Percentiles rank a stretch among this genome's conserved stretches.
These are phyloP conservation scores for Dicrurus megarhynchus DNA, from an alignment of 2,113 vertebrate genomes.

Conservation along the genomic window DNA sequence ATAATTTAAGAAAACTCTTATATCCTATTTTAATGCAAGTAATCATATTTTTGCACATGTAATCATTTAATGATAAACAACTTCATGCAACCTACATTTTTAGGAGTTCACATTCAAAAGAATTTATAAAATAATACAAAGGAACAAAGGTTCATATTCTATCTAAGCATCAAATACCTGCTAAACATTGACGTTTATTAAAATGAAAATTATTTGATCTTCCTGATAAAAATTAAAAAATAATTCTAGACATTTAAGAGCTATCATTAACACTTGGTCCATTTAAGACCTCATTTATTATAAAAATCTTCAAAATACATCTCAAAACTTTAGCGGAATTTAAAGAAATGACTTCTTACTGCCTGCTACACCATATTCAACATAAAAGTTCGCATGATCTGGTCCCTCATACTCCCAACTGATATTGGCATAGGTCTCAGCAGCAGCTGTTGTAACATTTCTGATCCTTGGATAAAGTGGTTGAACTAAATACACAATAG, in stretches of 20 bases:
- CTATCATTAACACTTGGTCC: constrained; percentile 15
- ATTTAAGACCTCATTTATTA: neutral
- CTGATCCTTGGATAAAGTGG: constrained; percentile 81
- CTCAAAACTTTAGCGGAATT: constrained; percentile 50
- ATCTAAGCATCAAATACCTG: neutral
- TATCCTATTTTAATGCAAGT: neutral
- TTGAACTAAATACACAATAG: constrained; percentile 80
- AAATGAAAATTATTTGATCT: neutral
- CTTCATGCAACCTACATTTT: neutral
- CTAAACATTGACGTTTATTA: neutral
- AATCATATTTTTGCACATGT: neutral
- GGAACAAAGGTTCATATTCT: constrained; percentile 39
- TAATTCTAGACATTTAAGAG: neutral
- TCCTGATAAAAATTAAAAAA: neutral
- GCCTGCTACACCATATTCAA: constrained; percentile 91
- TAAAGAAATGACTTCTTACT: constrained; percentile 85
- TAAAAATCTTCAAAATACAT: constrained; percentile 23
- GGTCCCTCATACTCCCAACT: constrained; percentile 94
- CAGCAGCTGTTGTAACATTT: constrained; percentile 83
- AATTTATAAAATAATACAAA: constrained; percentile 30
- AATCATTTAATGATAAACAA: neutral
- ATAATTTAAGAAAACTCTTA: neutral
- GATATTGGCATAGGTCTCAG: constrained; percentile 87
- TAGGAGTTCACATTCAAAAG: neutral
- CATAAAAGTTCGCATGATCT: constrained; percentile 85